These are phyloP conservation scores for Polypterus senegalus DNA, from an alignment of 2,113 vertebrate species.

Conservation along the genomic window DNA sequence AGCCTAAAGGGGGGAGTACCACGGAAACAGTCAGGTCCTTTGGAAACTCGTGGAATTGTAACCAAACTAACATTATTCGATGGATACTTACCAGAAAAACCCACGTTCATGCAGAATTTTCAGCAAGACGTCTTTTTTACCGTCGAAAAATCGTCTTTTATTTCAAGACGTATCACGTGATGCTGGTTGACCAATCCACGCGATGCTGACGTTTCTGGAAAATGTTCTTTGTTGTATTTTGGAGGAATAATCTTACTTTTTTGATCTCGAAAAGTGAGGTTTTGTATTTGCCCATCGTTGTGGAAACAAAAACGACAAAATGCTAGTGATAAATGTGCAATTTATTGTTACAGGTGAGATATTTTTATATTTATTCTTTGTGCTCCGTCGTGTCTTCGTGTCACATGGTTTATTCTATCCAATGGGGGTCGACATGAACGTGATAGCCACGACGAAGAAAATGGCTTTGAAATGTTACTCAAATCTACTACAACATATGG, in stretches of 20 bases:
- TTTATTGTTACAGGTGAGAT: no score
- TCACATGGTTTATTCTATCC: no score
- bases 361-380: no score
- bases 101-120: not conserved
- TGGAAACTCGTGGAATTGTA: not conserved
- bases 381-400: no score
- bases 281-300: no score
- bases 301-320: no score
- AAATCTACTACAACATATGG: no score
- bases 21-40: not conserved
- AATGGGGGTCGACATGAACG: no score
- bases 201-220: constrained; percentile 18
- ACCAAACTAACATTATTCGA: not conserved
- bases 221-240: constrained; percentile 41
- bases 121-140: not conserved
- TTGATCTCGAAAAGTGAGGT: no score
- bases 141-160: constrained; percentile 4
- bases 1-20: constrained; percentile 1
- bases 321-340: no score
- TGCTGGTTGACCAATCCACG: constrained; percentile 32
- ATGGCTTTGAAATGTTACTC: no score
- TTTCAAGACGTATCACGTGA: constrained; percentile 32
- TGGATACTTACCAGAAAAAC: not conserved
- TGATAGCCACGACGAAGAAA: no score
- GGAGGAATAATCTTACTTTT: constrained; percentile 12